Base-by-base conservation (phyloP, 2,113 vertebrate genomes). In the Gavialis gangeticus region DNA sequence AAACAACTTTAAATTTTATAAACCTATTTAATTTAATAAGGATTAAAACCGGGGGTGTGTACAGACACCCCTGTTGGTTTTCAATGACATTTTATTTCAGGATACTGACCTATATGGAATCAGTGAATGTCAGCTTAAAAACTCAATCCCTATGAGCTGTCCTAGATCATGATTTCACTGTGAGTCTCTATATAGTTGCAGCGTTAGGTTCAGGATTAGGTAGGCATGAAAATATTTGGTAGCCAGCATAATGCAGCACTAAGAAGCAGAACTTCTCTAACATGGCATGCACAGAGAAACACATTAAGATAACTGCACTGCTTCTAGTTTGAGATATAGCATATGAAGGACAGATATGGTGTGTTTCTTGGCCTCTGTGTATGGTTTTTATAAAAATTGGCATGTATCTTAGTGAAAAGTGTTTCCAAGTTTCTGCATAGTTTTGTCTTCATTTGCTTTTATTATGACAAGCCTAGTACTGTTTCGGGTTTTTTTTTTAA, bases 71-170 rank as follows among this genome's bases (percentile, higher is more conserved):
- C 46, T 46, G 46, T 46, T 46, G 46, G 46, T 46, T 90, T 95
- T 89, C 58, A 62, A 27, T 88, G 66, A 37, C 30, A 71, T 11
- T 37, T 2, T 71, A 71, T 28, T 91, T 88, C 82, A 79, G 62
- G 59, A 58, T 87, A 34, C 62, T 73, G 79, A 82, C 79, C 92
- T 94, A 84, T 19, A 12, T 69, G 82, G 89, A 93, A 91, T 25
- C 76, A 37, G 24, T 37, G 71, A 54, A 55, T 12, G 87, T 93
- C 77, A 77, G 62, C 63, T 92, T 56, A 89, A 62, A 87, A 92
- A 12, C 69, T 10, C 54, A 79, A 3, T 12, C 88, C 5, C 10
- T 82, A 91, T 71, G 82, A 56, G 57, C 4, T 3, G 46, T 17
- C 14, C 10, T 84, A 75, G 8, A 46, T 89, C 87, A 78, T 37